Conservation (phyloP, 1,140 invertebrate genomes). For the Lordiphosa collinella region DNA sequence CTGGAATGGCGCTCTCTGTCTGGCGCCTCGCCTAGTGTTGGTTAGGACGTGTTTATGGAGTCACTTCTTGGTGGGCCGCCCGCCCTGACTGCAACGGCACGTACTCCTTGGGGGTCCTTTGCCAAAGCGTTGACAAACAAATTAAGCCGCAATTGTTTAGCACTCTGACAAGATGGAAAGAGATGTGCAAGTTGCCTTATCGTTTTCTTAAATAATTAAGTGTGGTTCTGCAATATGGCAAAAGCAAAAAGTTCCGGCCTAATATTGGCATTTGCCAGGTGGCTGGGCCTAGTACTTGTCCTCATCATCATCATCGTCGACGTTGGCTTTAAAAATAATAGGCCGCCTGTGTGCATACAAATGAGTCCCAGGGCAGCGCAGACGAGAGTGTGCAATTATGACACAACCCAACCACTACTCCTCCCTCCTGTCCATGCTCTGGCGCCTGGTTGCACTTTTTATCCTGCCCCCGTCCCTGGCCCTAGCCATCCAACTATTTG, state of each 20-base stretch:
- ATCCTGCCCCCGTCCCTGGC: background rate
- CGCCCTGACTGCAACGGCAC: conserved; percentile 46
- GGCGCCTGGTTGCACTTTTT: background rate
- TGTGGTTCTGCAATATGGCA: too few relatives aligned
- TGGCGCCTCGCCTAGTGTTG: background rate
- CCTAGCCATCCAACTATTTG: background rate
- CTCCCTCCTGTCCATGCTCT: background rate
- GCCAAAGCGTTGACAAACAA: conserved; percentile 50
- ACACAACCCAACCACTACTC: background rate
- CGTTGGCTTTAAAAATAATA: conserved; percentile 70
- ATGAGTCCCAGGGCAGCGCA: conserved; percentile 51
- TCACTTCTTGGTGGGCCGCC: conserved; percentile 35
- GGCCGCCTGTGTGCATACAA: conserved; percentile 73
- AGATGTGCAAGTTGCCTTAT: background rate
- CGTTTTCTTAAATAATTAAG: too few relatives aligned
- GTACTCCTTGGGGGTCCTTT: conserved; percentile 25
- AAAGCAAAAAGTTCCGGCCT: too few relatives aligned
- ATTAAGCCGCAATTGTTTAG: conserved; percentile 47
- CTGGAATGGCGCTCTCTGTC: too few relatives aligned
- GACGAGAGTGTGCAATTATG: conserved; percentile 8
- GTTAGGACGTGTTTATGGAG: conserved; percentile 57
- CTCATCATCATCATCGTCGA: conserved; percentile 8
- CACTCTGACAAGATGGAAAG: conserved; percentile 17
- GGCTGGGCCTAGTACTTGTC: background rate
- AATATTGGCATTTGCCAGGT: background rate